Evolutionary conservation across 2,888 invertebrate genomes (phyloP).

Genomic region (Exephanes ischioxanthus): DNA sequence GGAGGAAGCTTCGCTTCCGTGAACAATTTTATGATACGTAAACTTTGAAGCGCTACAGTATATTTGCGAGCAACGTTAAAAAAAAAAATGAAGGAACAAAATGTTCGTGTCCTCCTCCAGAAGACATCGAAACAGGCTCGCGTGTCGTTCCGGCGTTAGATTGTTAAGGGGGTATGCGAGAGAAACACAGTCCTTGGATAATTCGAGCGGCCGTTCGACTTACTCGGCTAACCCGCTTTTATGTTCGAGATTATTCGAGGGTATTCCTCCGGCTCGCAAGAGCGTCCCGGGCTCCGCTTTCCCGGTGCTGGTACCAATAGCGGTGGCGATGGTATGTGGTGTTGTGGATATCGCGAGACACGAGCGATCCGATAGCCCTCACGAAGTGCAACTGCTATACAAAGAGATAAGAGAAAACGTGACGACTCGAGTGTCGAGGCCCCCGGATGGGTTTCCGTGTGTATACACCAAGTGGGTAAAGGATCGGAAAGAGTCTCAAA

Average conservation of each 20-base stretch:
- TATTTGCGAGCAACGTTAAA: too few species aligned
- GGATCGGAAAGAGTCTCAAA: neutral
- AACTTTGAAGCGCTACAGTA: too few species aligned
- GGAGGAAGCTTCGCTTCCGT: too few species aligned
- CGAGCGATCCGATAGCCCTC: slow-evolving; percentile 74
- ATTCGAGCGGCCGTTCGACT: slow-evolving; percentile 37
- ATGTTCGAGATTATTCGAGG: slow-evolving; percentile 55
- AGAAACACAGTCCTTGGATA: slow-evolving; percentile 22
- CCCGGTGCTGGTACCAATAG: slow-evolving; percentile 37
- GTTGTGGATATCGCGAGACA: slow-evolving; percentile 69
- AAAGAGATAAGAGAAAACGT: slow-evolving; percentile 72
- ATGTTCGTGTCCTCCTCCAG: neutral
- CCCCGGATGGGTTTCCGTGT: slow-evolving; percentile 32
- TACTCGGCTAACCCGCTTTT: slow-evolving; percentile 44
- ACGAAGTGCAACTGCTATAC: slow-evolving; percentile 69
- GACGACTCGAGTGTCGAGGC: slow-evolving; percentile 61
- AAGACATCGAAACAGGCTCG: slow-evolving; percentile 46
- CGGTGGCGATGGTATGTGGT: slow-evolving; percentile 48
- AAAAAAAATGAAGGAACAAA: slow-evolving; percentile 18
- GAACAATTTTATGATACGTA: too few species aligned
- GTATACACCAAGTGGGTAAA: neutral
- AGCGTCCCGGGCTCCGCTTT: neutral
- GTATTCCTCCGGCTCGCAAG: slow-evolving; percentile 7
- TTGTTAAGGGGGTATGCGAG: neutral
- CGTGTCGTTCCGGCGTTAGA: slow-evolving; percentile 71